A percentile compares a stretch with the other conserved stretches of the same genome.
Evolutionary conservation across 2,797 vertebrate genomes (phyloP).

Genomic region (Sibirionetta formosa): DNA sequence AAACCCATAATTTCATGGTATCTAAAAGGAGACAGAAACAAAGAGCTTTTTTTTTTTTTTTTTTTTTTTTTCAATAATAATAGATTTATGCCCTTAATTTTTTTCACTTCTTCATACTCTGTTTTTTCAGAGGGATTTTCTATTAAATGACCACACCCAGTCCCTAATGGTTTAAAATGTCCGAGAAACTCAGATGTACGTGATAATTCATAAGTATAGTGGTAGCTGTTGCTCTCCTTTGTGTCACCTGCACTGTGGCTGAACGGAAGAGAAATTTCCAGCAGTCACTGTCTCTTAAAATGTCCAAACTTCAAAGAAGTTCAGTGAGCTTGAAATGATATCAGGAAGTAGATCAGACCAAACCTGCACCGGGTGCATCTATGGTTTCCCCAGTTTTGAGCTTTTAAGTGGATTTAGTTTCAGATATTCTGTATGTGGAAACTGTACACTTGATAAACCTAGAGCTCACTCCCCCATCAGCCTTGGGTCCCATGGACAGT

Average conservation of each 20-base stretch:
- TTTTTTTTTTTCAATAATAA: constrained; percentile 19
- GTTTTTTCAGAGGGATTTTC: not conserved
- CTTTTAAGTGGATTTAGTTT: constrained; percentile 69
- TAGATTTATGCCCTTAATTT: not conserved
- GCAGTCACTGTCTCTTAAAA: constrained; percentile 36
- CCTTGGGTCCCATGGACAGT: constrained; percentile 43
- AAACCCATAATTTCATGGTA: not conserved
- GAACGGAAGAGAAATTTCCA: constrained; percentile 13
- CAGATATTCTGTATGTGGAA: constrained; percentile 55
- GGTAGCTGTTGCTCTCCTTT: not conserved
- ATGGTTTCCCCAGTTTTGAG: constrained; percentile 37
- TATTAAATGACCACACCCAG: not conserved
- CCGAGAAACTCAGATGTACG: not conserved
- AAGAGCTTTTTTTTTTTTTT: not conserved
- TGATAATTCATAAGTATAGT: not conserved
- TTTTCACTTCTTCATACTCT: not conserved
- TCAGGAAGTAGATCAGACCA: constrained; percentile 70
- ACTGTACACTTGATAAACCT: constrained; percentile 55
- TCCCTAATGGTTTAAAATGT: not conserved
- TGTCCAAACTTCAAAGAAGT: constrained; percentile 65
- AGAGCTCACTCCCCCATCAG: constrained; percentile 28
- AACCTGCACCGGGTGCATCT: constrained; percentile 15
- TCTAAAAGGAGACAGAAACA: not conserved
- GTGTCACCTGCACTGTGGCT: not conserved
- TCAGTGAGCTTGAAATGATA: constrained; percentile 76